Evolutionary conservation across 2,113 vertebrate genomes (phyloP).

Genomic region (Castor canadensis): DNA sequence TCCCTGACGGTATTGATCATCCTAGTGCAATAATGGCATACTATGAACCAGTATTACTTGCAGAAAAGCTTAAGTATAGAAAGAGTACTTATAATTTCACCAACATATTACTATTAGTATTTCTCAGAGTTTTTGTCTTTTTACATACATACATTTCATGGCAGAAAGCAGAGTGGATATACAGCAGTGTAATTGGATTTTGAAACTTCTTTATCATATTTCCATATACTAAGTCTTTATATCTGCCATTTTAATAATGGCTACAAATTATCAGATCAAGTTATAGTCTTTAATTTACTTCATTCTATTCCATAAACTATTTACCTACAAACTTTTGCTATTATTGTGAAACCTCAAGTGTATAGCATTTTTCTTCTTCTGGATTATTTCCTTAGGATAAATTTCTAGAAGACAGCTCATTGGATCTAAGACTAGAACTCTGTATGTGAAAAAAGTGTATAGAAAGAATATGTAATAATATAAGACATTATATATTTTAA

Average conservation of each 20-base stretch:
- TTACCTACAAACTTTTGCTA: not conserved
- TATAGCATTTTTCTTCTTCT: not conserved
- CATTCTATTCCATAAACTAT: not conserved
- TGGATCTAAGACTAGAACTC: not conserved
- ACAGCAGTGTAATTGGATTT: not conserved
- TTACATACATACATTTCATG: not conserved
- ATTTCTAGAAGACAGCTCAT: not conserved
- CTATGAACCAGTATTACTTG: not conserved
- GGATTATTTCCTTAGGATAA: not conserved
- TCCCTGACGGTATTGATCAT: not conserved
- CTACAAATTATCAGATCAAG: not conserved
- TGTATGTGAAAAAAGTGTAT: not conserved
- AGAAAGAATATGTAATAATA: not conserved
- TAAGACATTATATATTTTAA: not conserved
- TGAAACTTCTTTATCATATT: not conserved
- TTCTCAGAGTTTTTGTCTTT: not conserved
- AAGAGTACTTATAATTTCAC: not conserved
- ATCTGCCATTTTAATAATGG: not conserved
- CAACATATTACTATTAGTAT: not conserved
- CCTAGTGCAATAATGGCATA: rapidly evolving
- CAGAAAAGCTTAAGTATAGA: not conserved
- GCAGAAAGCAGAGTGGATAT: not conserved
- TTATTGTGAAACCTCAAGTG: not conserved
- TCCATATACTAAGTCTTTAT: not conserved
- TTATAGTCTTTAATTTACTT: not conserved